A percentile compares a stretch with the other conserved stretches of the same genome.
These are phyloP conservation scores for Seriola rivoliana DNA, from an alignment of 2,113 vertebrate genomes.

Conservation along the genomic window DNA sequence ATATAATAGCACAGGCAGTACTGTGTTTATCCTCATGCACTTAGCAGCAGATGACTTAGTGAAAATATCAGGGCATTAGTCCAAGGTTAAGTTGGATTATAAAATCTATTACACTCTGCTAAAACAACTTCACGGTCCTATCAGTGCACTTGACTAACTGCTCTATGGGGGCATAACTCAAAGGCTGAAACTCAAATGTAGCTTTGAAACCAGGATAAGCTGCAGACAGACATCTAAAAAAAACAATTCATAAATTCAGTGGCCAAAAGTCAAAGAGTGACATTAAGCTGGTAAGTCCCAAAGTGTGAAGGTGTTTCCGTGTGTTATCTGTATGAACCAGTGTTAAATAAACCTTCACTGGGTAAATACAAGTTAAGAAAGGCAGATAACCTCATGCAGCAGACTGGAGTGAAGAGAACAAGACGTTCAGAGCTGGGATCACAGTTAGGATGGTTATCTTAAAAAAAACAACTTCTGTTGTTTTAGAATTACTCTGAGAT, in stretches of 20 bases:
- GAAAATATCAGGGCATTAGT: conserved; percentile 34
- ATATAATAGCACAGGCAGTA: conserved; percentile 21
- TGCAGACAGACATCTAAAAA: no score
- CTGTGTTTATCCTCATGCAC: conserved; percentile 52
- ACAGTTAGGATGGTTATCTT: not conserved
- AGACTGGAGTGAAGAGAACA: conserved; percentile 23
- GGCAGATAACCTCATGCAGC: not conserved
- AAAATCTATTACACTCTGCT: conserved; percentile 26
- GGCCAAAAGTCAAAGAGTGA: not conserved
- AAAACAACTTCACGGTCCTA: conserved; percentile 22
- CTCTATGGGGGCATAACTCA: not conserved
- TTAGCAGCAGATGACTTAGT: conserved; percentile 44
- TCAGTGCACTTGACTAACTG: conserved; percentile 13
- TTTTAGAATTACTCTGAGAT: not conserved
- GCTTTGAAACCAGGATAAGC: no score
- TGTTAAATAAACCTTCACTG: conserved; percentile 1
- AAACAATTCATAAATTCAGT: no score
- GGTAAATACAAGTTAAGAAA: conserved; percentile 6
- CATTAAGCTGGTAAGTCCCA: not conserved
- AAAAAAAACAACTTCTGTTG: not conserved
- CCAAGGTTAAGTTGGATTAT: conserved; percentile 48
- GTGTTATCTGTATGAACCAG: not conserved
- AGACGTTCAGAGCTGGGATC: not conserved
- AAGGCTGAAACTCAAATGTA: conserved; percentile 4
- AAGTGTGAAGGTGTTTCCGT: not conserved